Base-by-base conservation (phyloP, 2,113 vertebrate genomes). In the Hydrolagus affinis region DNA sequence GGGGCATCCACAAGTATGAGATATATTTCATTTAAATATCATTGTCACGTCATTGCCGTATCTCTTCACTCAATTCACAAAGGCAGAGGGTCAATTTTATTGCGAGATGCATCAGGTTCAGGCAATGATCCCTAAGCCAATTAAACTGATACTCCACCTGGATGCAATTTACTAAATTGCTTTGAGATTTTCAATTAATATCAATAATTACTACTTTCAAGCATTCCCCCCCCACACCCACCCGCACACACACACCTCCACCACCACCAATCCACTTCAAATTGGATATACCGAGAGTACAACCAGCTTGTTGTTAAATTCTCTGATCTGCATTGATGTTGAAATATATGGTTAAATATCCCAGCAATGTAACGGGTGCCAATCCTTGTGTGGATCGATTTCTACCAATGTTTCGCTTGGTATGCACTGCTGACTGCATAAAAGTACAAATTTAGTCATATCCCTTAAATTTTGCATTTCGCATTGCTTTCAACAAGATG, bases 121-220 rank as follows among this genome's bases (percentile, higher is more conserved):
- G 44, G 44, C 44, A 44, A 44, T 44, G 44, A 44, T 44, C 44
- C 44, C 44, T 44, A 83, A 83, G 62, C 66, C 66, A 21, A 21
- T 21, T 69, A 69, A 69, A 21, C 21, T 28, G 44, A 44, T 32
- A 17, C 78, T 83, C 62, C 17, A 83, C 78, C 32, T 66, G 23
- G 23, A 83, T 19, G 62, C 60, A 83, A 62, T 32, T 28, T 68
- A 19, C 78, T 44, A 68, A 19, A 32, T 28, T 83, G 78, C 78
- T 83, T 83, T 83, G 78, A 83, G 60, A 28, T 83, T 83, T 83
- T 83, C 28, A 83, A 83, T 83, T 83, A 83, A 28, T 15, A 68
- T 62, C 30, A 25, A 62, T 62, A 83, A 83, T 83, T 83, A 68
- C 62, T 66, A 28, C 66, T 60, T 80, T 66, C 19, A 17, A 78